Base-by-base conservation (phyloP, 2,888 invertebrate genomes). In the Chouioia cunea region DNA sequence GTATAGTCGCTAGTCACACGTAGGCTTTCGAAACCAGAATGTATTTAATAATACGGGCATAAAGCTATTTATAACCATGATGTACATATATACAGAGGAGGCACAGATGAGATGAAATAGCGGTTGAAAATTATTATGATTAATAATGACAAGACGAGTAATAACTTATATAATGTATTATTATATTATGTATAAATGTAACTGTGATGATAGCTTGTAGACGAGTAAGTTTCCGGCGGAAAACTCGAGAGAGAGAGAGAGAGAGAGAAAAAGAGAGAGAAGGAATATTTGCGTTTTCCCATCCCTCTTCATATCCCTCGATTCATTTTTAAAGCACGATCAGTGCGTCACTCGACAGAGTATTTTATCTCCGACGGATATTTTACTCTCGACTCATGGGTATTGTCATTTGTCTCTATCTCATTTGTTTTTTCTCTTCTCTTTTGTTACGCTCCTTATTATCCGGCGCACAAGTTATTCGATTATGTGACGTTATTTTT, bases 201-300 rank as follows among this genome's bases (percentile, higher is more conserved):
- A 83, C 85, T 85, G 85, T 85, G 85, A 85, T 85, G 82, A 81
- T 85, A 84, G 83, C 76, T 74, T 79, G 80, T 84, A 84, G 81
- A 79, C 76, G 76, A 77, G 77, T 82, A 81, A 85, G 79, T 82
- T 83, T 79, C 58, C 62, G 63, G 65, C 65, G 69, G 65, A 71
- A 56, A 59, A 63, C 15, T 63, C 69, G 50, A 69, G 46, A 71
- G 69, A 65, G 53, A 54, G 67, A 69, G 56, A 56, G 27, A 58
- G 15, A 48, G 27, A 27, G 27, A 27, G 27, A 27, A 6, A 27
- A 36, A 36, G 10, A 36, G 36, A 36, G 36, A 52, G 22, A 4
- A 52, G 22, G 22, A 52, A 52, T 52, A 18, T 18, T 36, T 36
- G 36, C 36, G 36, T 36, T 18, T 23, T 20, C 52, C 50, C 18